Percentiles rank a stretch among this genome's conserved stretches.
Conservation (phyloP, 2,797 vertebrate species). For the Intellagama lesueurii region DNA sequence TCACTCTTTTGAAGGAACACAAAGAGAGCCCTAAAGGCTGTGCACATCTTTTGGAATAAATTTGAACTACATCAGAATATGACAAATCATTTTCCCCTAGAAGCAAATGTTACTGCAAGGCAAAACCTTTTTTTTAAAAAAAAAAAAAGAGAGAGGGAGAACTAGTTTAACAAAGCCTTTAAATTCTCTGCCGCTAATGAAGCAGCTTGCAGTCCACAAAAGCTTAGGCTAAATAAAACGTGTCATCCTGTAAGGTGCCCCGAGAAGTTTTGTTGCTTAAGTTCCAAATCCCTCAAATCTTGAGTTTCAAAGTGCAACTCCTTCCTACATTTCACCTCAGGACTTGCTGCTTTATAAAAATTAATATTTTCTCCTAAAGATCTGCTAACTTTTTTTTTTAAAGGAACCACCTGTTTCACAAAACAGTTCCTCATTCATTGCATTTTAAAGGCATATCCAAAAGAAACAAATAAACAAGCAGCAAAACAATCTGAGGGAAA, state of each 20-base stretch:
- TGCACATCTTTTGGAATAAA: neutral
- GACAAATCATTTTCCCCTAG: neutral
- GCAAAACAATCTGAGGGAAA: conserved; percentile 34
- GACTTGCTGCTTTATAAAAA: conserved; percentile 50
- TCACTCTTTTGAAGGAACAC: neutral
- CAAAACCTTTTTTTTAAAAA: neutral
- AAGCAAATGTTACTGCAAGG: neutral
- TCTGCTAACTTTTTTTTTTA: conserved; percentile 58
- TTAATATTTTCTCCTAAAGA: conserved; percentile 43
- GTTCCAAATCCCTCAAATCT: neutral
- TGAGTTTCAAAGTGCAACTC: conserved; percentile 29
- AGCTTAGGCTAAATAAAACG: no score
- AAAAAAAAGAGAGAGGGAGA: neutral
- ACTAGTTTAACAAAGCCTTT: neutral
- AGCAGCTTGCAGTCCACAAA: no score
- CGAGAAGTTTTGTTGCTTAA: no score
- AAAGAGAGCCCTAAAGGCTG: neutral
- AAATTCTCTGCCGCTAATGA: neutral
- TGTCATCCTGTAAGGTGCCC: no score
- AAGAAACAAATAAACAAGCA: neutral
- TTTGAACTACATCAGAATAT: neutral
- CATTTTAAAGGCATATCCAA: conserved; percentile 58
- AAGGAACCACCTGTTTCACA: conserved; percentile 40
- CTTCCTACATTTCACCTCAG: conserved; percentile 16
- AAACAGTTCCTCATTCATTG: conserved; percentile 50